Evolutionary conservation across 1,140 invertebrate species (phyloP).

Genomic region (Cataglyphis hispanica): DNA sequence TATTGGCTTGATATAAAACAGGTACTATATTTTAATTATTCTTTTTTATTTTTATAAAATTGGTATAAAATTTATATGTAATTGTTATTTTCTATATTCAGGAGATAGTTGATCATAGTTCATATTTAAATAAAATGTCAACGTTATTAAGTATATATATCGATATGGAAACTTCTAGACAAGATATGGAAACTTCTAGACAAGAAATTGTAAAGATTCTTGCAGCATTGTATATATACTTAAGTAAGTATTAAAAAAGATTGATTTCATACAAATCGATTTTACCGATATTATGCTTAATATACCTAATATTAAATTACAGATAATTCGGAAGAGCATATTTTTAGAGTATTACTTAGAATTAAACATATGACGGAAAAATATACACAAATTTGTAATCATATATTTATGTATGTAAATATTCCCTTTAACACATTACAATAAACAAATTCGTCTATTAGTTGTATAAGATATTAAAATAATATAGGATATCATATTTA

Average conservation of each 20-base stretch:
- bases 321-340: conserved; percentile 83
- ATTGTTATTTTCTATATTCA: conserved; percentile 65
- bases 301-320: conserved; percentile 17
- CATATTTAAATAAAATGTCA: conserved; percentile 82
- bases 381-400: conserved; percentile 76
- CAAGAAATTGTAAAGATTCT: conserved; percentile 64
- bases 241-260: conserved; percentile 76
- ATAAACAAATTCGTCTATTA: neutral
- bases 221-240: conserved; percentile 80
- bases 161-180: conserved; percentile 74
- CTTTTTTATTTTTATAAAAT: neutral
- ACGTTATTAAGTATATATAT: conserved; percentile 80
- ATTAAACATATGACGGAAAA: conserved; percentile 74
- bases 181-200: conserved; percentile 66
- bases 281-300: conserved; percentile 28
- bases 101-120: conserved; percentile 74
- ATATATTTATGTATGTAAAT: conserved; percentile 79
- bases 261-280: conserved; percentile 29
- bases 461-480: neutral
- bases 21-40: conserved; percentile 66
- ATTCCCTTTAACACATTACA: conserved; percentile 2
- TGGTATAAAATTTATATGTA: neutral
- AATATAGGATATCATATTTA: conserved; percentile 29
- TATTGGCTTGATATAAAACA: conserved; percentile 81
- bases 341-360: conserved; percentile 81